Percentiles rank a stretch among this genome's conserved stretches.
phyloP scores from a whole-genome alignment of 1,140 invertebrate species.

The Glossosoma conforme region DNA sequence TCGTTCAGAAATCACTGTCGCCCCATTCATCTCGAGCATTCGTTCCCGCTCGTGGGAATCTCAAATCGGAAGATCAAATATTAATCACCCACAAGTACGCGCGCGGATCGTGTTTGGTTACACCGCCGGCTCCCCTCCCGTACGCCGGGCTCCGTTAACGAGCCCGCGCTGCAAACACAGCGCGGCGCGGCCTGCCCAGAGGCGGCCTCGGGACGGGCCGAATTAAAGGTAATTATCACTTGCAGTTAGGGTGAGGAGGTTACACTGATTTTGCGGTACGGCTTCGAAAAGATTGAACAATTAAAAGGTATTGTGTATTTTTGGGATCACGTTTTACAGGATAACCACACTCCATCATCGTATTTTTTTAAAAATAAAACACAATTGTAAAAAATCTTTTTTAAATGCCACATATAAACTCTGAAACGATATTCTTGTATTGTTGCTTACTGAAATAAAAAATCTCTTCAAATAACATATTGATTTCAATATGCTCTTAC shows the following conservation, averaged over 20 bases:
- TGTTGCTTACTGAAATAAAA: no score
- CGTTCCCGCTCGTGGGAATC: conserved; percentile 26
- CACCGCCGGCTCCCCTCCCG: background rate
- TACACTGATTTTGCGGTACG: conserved; percentile 4
- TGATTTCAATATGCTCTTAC: no score
- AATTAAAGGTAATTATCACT: conserved; percentile 31
- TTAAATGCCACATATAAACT: no score
- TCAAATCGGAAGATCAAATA: conserved; percentile 28
- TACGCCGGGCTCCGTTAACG: conserved; percentile 5
- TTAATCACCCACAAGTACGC: conserved; percentile 23
- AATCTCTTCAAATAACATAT: no score
- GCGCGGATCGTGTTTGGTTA: background rate
- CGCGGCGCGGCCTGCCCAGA: conserved; percentile 8
- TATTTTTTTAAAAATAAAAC: no score
- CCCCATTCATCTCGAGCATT: no score
- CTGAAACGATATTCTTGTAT: no score
- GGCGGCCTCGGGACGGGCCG: conserved; percentile 23
- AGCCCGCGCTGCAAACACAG: conserved; percentile 14
- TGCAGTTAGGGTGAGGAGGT: conserved; percentile 20
- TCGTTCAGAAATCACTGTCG: no score
- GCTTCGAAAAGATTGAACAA: conserved; percentile 4
- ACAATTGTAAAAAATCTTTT: no score
- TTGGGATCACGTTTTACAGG: no score
- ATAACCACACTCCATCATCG: no score
- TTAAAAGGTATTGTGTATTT: no score